Base-by-base conservation (phyloP, 2,113 vertebrate species). In the Carettochelys insculpta region DNA sequence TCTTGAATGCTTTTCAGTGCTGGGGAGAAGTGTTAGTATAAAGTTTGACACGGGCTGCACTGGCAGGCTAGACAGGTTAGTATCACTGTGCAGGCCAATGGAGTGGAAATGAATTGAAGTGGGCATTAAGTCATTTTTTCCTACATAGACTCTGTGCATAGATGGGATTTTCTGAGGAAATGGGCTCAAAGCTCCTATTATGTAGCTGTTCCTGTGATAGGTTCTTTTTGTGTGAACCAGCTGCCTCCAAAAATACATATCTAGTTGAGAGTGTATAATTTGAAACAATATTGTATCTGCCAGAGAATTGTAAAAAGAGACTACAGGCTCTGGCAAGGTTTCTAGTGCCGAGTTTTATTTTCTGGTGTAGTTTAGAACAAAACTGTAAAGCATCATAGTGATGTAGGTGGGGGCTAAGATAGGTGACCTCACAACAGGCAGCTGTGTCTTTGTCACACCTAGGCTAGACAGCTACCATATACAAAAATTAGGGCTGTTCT, bases 1-100 rank as follows among this genome's bases (percentile, higher is more conserved):
- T 85, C 94, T 91, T 56, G 85, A 91, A 92, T 97, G 73, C 79
- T 82, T 90, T 54, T 93, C 93, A 79, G 87, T 82, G 82, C 50
- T 94, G 85, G 53, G 89, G 83, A 94, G 90, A 95, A 94, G 80
- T 84, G 89, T 95, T 96, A 80, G 89, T 93, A 80, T 31, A 92
- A 87, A 90, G 93, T 87, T 90, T 97, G 96, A 96, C 93, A 58
- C 75, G 47, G 92, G 86, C 83, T 90, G 89, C 85, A 88, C 95
- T 51, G 86, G 92, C 90, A 89, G 82, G 87, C 78, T 5, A 79
- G 54, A 58, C 90, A 92, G 85, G 90, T 96, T 93, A 87, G 78
- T 90, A 92, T 87, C 68, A 76, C 88, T 93, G 88, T 85, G 9
- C 78, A 86, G 84, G 87, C 84, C 91, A 78, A 77, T 25, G 51